A percentile compares a stretch with the other conserved stretches of the same genome.
Evolutionary conservation across 2,888 invertebrate genomes (phyloP).

Genomic region (Macrophya annulata): DNA sequence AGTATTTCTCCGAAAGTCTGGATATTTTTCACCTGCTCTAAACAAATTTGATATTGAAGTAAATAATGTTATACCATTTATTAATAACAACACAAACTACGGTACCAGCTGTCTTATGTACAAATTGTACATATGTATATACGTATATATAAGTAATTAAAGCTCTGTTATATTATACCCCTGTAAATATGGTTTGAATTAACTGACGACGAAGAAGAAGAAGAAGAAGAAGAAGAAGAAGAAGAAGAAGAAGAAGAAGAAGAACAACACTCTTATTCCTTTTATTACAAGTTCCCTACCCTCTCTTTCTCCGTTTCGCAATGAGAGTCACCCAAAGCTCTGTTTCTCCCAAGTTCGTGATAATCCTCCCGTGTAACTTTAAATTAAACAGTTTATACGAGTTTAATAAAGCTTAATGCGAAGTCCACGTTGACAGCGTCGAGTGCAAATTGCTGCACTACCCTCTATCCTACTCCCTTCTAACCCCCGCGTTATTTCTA

Average conservation of each 20-base stretch:
- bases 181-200: conserved; percentile 7
- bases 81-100: neutral
- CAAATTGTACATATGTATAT: neutral
- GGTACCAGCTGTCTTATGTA: neutral
- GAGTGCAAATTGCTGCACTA: conserved; percentile 65
- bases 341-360: conserved; percentile 45
- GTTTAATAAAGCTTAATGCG: conserved; percentile 69
- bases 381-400: conserved; percentile 63
- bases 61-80: neutral
- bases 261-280: conserved; percentile 11
- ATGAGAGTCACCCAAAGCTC: conserved; percentile 17
- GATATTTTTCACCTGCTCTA: too few species aligned
- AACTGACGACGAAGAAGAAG: neutral
- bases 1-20: too few species aligned
- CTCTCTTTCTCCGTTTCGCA: neutral
- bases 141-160: neutral
- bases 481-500: conserved; percentile 14
- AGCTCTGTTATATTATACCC: neutral
- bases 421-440: conserved; percentile 62
- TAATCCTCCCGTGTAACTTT: conserved; percentile 60
- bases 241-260: neutral
- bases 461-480: conserved; percentile 31
- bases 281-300: conserved; percentile 34
- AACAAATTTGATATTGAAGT: neutral
- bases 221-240: neutral